Evolutionary conservation across 2,797 vertebrate species (phyloP), one percentile per base, ranked within the genome.

Genomic region (Dallia pectoralis): DNA sequence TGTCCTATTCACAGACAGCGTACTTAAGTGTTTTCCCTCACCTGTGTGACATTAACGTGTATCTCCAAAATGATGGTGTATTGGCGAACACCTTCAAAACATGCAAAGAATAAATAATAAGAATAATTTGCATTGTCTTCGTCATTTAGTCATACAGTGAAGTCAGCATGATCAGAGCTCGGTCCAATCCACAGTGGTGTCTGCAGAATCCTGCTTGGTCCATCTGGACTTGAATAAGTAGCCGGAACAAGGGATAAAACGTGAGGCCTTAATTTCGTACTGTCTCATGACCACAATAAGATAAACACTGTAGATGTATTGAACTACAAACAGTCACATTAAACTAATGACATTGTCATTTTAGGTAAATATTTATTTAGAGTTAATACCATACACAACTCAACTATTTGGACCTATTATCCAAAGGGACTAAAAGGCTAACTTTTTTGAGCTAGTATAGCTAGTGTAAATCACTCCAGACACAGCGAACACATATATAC

Each of bases 331-430:
- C 27, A 63, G 30, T 32, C 61, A 63, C 61, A 59, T 27, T 25
- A 59, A 27, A 12, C 53, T 56, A 56, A 56, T 56, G 53, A 63
- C 29, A 63, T 4, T 63, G 29, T 47, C 40, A 67, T 67, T 22
- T 18, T 29, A 69, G 27, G 67, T 69, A 69, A 69, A 69, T 69
- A 69, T 69, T n/a, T n/a, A 48, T 49, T 48, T 30, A n/a, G 18
- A 30, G 29, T 49, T 69, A 69, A 51, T 49, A 49, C 48, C 67
- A 53, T 69, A 69, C 47, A 69, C 19, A 51, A 19, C 47, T 69
- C 16, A 49, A 48, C 29, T 49, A 48, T 59, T 11, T 59, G 53
- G 22, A 69, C 5, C 29, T 69, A 29, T 30, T 18, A 51, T 32
- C 47, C n/a, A 16, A n/a, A 48, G 40, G 29, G 33, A 40, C 36